Evolutionary conservation across 2,888 invertebrate genomes (phyloP).

Genomic region (Papilio demoleus): DNA sequence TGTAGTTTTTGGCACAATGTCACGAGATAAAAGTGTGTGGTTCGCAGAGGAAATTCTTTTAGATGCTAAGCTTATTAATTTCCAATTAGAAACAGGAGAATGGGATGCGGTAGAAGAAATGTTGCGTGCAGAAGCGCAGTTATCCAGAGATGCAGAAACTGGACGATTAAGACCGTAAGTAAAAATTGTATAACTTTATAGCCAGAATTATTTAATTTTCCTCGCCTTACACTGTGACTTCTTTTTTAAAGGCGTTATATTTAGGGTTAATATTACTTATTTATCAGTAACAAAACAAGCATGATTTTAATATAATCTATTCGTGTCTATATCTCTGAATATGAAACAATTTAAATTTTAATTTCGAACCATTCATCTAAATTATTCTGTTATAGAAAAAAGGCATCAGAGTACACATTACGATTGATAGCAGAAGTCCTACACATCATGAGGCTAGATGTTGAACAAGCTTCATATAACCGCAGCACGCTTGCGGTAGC

Average conservation of each 20-base stretch:
- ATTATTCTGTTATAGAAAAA: slow-evolving; percentile 67
- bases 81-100: slow-evolving; percentile 79
- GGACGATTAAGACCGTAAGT: slow-evolving; percentile 78
- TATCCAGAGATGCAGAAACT: slow-evolving; percentile 78
- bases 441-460: slow-evolving; percentile 78
- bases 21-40: slow-evolving; percentile 82
- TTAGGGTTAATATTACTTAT: too few relatives aligned
- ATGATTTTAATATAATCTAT: too few relatives aligned
- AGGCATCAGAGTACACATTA: slow-evolving; percentile 79
- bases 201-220: too few relatives aligned
- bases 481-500: slow-evolving; percentile 79
- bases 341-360: too few relatives aligned
- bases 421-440: slow-evolving; percentile 79
- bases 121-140: slow-evolving; percentile 79
- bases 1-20: slow-evolving; percentile 61
- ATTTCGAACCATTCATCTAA: background rate
- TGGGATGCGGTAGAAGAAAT: slow-evolving; percentile 81
- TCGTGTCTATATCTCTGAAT: too few relatives aligned
- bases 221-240: too few relatives aligned
- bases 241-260: background rate
- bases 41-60: slow-evolving; percentile 80
- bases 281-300: too few relatives aligned
- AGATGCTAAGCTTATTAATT: slow-evolving; percentile 80
- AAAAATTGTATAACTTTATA: slow-evolving; percentile 24
- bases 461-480: slow-evolving; percentile 77